Percentiles rank a stretch among this genome's conserved stretches.
phyloP scores from a whole-genome alignment of 1,140 invertebrate species.

The Aporrectodea caliginosa region DNA sequence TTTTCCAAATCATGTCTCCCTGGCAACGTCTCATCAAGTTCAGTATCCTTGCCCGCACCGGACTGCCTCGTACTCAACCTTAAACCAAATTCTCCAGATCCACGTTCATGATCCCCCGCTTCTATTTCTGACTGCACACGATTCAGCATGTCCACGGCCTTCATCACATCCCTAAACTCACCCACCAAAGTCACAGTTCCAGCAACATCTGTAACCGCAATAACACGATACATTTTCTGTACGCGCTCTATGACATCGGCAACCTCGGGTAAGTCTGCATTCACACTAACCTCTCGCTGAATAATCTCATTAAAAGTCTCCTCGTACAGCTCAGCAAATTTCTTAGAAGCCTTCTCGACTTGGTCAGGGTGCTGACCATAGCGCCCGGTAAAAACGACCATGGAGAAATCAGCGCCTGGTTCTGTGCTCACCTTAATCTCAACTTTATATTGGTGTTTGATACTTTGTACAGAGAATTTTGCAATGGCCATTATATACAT shows the following conservation, averaged over 20 bases:
- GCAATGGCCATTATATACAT: not conserved
- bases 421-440: not conserved
- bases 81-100: too few relatives aligned
- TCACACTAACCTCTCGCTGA: not conserved
- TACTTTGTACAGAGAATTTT: not conserved
- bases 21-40: too few relatives aligned
- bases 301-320: not conserved
- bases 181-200: not conserved
- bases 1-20: too few relatives aligned
- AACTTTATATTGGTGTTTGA: not conserved
- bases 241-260: not conserved
- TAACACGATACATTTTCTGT: not conserved
- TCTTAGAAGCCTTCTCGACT: not conserved
- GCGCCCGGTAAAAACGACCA: not conserved
- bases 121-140: not conserved
- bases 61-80: too few relatives aligned
- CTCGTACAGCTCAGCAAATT: not conserved
- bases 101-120: too few relatives aligned
- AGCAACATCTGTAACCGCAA: not conserved
- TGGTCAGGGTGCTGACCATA: not conserved
- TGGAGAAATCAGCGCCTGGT: not conserved
- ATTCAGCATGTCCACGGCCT: not conserved
- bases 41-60: too few relatives aligned
- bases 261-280: not conserved
- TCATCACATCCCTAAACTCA: not conserved